Base-by-base conservation (phyloP, 2,113 vertebrate genomes). In the Gnathonemus echidnorhynchus region DNA sequence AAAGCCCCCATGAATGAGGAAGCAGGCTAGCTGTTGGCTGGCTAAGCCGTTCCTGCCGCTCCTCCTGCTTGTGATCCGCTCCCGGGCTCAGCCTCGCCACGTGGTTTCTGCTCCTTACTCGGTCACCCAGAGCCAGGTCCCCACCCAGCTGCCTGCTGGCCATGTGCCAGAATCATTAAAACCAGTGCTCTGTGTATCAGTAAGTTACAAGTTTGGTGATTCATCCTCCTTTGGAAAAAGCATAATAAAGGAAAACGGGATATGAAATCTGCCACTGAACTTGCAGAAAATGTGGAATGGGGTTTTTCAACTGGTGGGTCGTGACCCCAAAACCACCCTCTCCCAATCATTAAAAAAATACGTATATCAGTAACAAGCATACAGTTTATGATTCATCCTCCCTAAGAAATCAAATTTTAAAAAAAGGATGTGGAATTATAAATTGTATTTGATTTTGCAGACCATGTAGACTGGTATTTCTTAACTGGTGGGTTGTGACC, bases 101-200 rank as follows among this genome's bases (percentile, higher is more conserved):
- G 24, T 1, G 56, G 77, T 52, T 56, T 89, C 15, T 50, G n/a
- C 56, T 86, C 53, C 58, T 89, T 90, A 46, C 62, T 86, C 84
- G 0, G 21, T 48, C 24, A 24, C 15, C 83, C 77, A 48, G 45
- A 89, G 88, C 89, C 86, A 50, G 53, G 70, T 45, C 50, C 58
- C 83, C 91, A 90, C 90, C 88, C 84, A 49, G 87, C 50, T 21
- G 85, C 80, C 48, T 91, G 2, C 48, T 91, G 83, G 86, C 53
- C 31, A 4, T 77, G 84, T 90, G 88, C 88, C 86, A 10, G 88
- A 88, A 17, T 62, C 62, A 53, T 80, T 11, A 3, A 27, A 89
- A 27, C 90, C 90, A 90, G 58, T 58, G 89, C 21, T 66, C 27
- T 45, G 39, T 46, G 48, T 88, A 45, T 80, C 56, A 77, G 48